A percentile compares a stretch with the other conserved stretches of the same genome.
These are phyloP conservation scores for Anabacerthia variegaticeps DNA, from an alignment of 2,797 vertebrate genomes.

Conservation along the genomic window DNA sequence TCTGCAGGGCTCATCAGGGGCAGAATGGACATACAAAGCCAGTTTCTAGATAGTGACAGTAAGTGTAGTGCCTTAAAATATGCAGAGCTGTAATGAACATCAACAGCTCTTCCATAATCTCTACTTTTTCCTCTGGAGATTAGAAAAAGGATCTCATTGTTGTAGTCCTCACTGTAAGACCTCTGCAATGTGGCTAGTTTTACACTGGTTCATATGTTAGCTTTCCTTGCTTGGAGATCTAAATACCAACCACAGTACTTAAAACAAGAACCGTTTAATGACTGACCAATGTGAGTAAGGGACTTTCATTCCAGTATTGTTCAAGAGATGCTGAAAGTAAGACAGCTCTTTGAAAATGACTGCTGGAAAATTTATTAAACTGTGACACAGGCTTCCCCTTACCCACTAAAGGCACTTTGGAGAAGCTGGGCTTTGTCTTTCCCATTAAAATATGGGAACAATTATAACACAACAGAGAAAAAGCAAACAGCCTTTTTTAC, in stretches of 20 bases:
- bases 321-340: not conserved
- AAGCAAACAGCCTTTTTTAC: not conserved
- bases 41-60: not conserved
- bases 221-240: not conserved
- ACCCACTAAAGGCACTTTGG: not conserved
- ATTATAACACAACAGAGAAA: not conserved
- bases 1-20: not conserved
- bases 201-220: not conserved
- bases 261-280: not conserved
- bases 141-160: not conserved
- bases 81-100: not conserved
- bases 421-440: not conserved
- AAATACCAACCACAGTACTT: not conserved
- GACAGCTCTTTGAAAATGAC: not conserved
- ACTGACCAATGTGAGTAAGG: not conserved
- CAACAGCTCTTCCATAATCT: not conserved
- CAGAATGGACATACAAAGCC: not conserved
- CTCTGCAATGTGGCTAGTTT: not conserved
- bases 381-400: not conserved
- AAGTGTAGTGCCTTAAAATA: not conserved
- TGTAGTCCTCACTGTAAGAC: not conserved
- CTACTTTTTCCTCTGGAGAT: not conserved
- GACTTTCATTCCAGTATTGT: not conserved
- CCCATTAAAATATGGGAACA: not conserved
- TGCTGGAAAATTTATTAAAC: not conserved